phyloP scores from a whole-genome alignment of 2,797 vertebrate genomes.

The Lates japonicus region DNA sequence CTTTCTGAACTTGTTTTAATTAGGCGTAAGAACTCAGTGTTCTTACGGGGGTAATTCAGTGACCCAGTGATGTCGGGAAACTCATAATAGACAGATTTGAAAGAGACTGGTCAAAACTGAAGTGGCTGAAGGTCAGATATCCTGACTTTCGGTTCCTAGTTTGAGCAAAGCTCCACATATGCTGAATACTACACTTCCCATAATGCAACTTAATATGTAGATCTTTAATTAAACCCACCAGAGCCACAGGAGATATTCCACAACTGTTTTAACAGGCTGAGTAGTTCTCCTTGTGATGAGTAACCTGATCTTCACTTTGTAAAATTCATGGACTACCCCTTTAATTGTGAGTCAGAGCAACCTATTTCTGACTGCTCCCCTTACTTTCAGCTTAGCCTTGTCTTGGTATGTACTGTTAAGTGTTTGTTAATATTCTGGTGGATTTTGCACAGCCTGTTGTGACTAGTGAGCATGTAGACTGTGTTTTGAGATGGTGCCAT shows the following conservation, averaged over 20 bases:
- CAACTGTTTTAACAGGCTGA: background rate
- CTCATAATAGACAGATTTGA: constrained; percentile 8
- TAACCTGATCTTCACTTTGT: background rate
- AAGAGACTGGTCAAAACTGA: constrained; percentile 26
- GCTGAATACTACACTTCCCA: background rate
- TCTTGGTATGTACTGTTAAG: background rate
- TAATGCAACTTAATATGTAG: background rate
- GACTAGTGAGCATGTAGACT: background rate
- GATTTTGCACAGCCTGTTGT: too few relatives aligned
- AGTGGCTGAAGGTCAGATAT: background rate
- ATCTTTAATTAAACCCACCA: background rate
- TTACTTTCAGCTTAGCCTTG: background rate
- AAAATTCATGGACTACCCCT: background rate
- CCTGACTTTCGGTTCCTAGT: background rate
- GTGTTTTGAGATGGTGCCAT: background rate
- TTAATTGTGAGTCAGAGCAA: background rate
- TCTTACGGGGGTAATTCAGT: constrained; percentile 23
- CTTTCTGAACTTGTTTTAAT: constrained; percentile 42
- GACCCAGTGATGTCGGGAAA: constrained; percentile 17
- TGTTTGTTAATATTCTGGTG: background rate
- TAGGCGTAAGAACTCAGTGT: constrained; percentile 25
- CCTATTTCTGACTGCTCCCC: background rate
- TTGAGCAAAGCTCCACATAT: background rate
- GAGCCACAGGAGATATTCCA: background rate
- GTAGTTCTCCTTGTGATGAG: background rate